Evolutionary conservation across 2,888 invertebrate genomes (phyloP).

Genomic region (Hirtodrosophila duncani): DNA sequence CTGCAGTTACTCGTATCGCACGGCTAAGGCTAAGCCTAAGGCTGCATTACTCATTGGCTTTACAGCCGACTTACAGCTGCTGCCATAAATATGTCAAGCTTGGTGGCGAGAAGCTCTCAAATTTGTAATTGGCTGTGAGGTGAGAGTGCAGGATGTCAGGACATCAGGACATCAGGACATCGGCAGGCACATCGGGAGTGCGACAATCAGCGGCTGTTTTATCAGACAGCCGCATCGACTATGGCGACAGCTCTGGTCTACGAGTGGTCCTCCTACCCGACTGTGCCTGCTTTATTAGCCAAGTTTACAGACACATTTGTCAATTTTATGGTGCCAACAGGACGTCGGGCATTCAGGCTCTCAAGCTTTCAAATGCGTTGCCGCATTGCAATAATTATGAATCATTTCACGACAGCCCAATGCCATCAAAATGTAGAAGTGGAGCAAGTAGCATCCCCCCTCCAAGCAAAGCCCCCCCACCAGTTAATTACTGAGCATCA

Average conservation of each 20-base stretch:
- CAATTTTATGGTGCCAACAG: slow-evolving; percentile 69
- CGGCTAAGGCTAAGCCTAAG: not conserved
- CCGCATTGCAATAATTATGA: slow-evolving; percentile 73
- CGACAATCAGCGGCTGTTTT: slow-evolving; percentile 29
- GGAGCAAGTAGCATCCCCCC: too few species aligned
- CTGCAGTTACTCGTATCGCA: slow-evolving; percentile 18
- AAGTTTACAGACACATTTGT: slow-evolving; percentile 75
- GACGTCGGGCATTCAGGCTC: slow-evolving; percentile 37
- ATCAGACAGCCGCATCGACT: slow-evolving; percentile 16
- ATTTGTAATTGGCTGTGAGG: slow-evolving; percentile 37
- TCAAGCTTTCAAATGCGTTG: slow-evolving; percentile 39
- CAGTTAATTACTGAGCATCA: slow-evolving; percentile 63
- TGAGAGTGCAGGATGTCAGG: too few species aligned
- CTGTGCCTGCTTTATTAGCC: slow-evolving; percentile 65
- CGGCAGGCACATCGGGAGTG: too few species aligned
- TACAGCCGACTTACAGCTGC: slow-evolving; percentile 12
- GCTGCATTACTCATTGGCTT: slow-evolving; percentile 26
- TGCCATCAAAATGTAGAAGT: not conserved
- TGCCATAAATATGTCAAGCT: slow-evolving; percentile 50
- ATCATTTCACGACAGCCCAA: slow-evolving; percentile 39
- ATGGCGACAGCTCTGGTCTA: too few species aligned
- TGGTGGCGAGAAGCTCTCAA: slow-evolving; percentile 9
- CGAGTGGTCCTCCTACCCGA: too few species aligned
- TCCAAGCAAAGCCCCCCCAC: too few species aligned
- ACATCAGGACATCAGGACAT: too few species aligned